These are phyloP conservation scores for Coranthus polyacanthus DNA, from an alignment of 2,797 vertebrate species.

Conservation along the genomic window DNA sequence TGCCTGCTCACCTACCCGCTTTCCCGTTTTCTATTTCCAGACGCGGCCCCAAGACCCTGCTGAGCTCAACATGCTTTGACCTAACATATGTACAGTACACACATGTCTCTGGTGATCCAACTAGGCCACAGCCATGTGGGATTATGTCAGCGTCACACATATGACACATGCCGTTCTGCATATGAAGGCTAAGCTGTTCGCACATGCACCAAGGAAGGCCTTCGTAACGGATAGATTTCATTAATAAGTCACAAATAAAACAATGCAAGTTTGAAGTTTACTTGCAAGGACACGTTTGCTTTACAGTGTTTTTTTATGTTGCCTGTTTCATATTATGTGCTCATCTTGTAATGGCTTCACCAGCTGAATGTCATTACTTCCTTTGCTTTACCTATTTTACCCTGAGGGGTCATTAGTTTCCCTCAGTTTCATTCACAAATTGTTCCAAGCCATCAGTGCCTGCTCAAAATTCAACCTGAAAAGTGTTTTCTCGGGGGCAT, in stretches of 20 bases:
- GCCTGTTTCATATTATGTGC: conserved; percentile 4
- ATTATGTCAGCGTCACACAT: conserved; percentile 6
- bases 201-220: conserved; percentile 4
- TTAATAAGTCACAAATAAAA: conserved; percentile 1
- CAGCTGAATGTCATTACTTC: conserved; percentile 10
- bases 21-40: conserved; percentile 67
- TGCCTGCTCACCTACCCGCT: conserved; percentile 47
- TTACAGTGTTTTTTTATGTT: not conserved
- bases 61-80: conserved; percentile 37
- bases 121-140: conserved; percentile 28
- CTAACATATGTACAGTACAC: conserved; percentile 15
- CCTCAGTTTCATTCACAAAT: conserved; percentile 40
- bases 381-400: conserved; percentile 16
- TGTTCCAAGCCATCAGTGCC: conserved; percentile 17
- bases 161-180: conserved; percentile 1
- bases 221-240: conserved; percentile 4
- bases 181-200: conserved; percentile 32
- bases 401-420: conserved; percentile 37
- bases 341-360: not conserved
- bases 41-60: conserved; percentile 23
- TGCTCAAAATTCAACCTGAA: conserved; percentile 25
- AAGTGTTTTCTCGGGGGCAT: conserved; percentile 16
- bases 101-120: conserved; percentile 36
- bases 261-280: not conserved
- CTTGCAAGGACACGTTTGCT: not conserved